Evolutionary conservation across 2,113 vertebrate species (phyloP), one percentile per base, ranked within the genome.

Genomic region (Daubentonia madagascariensis): DNA sequence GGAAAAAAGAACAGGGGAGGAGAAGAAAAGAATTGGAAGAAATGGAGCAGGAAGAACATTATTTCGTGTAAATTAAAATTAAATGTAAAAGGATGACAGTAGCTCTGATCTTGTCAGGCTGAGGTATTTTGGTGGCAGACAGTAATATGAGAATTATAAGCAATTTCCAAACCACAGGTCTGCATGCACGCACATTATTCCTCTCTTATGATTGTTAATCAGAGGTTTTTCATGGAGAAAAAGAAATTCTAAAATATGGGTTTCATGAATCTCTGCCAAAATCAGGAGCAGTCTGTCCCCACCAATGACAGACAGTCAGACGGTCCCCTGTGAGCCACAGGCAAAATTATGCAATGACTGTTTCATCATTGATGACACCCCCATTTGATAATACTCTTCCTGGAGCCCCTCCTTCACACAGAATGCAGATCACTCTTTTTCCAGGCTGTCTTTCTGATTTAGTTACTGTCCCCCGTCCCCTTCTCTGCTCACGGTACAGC

Each of bases 61-160:
- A 98, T 98, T 99, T 98, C 96, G 13, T 98, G 92, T 98, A 98
- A 98, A 99, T 98, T 98, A 98, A 98, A 98, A 98, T 98, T 98
- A 98, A 99, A 99, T 98, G 97, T 97, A 98, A 98, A 99, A 98
- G 84, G 92, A 98, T 98, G 97, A 96, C 97, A 97, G 95, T 70
- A 80, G 73, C 50, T 98, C 91, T 98, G 96, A 97, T 98, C 98
- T 98, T 98, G 97, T 98, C 97, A 97, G 88, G 67, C 90, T 95
- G 85, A 98, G 94, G 65, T 95, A 97, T 98, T 98, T 97, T 96
- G 85, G 95, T 97, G 93, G 70, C 94, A 97, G 97, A 94, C 65
- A 76, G 73, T 96, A 98, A 97, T 92, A 98, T 72, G 65, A 97
- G 67, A 98, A 97, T 97, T 97, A 98, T 90, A 97, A 92, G 96